A percentile compares a stretch with the other conserved stretches of the same genome.
phyloP scores from a whole-genome alignment of 2,888 invertebrate genomes.

The Brenthis daphne region DNA sequence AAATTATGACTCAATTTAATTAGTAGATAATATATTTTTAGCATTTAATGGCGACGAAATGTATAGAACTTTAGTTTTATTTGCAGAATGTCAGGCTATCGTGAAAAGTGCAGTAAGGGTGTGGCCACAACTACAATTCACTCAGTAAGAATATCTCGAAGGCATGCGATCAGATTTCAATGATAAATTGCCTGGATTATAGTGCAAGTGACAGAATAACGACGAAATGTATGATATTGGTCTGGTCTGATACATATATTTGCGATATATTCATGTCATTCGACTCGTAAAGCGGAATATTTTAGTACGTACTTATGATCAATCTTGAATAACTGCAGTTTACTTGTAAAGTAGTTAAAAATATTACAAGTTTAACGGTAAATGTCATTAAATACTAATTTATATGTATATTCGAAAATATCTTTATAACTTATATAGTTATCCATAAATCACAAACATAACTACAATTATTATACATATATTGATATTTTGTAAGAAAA shows the following conservation, averaged over 20 bases:
- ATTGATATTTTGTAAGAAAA: too few species aligned
- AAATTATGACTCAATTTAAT: slow-evolving; percentile 13
- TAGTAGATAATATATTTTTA: slow-evolving; percentile 12
- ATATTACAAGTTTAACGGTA: too few species aligned
- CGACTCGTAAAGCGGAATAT: too few species aligned
- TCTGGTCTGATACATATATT: neutral
- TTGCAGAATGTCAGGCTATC: slow-evolving; percentile 15
- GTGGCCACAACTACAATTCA: slow-evolving; percentile 5
- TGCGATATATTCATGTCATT: neutral
- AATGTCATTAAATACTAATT: too few species aligned
- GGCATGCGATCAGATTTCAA: slow-evolving; percentile 1
- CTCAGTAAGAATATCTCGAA: slow-evolving; percentile 7
- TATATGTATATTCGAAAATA: too few species aligned
- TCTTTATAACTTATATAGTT: too few species aligned
- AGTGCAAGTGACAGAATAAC: slow-evolving; percentile 5
- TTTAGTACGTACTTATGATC: too few species aligned
- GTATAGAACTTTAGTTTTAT: slow-evolving; percentile 7
- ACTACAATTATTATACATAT: too few species aligned
- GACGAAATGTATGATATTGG: slow-evolving; percentile 12
- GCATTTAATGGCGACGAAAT: slow-evolving; percentile 13
- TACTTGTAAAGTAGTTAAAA: too few species aligned
- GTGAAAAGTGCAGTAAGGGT: slow-evolving; percentile 21
- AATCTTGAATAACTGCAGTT: too few species aligned
- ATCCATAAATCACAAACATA: too few species aligned
- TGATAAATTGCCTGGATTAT: slow-evolving; percentile 10